These are phyloP conservation scores for Murina feae DNA, from an alignment of 2,113 vertebrate species.

Conservation along the genomic window DNA sequence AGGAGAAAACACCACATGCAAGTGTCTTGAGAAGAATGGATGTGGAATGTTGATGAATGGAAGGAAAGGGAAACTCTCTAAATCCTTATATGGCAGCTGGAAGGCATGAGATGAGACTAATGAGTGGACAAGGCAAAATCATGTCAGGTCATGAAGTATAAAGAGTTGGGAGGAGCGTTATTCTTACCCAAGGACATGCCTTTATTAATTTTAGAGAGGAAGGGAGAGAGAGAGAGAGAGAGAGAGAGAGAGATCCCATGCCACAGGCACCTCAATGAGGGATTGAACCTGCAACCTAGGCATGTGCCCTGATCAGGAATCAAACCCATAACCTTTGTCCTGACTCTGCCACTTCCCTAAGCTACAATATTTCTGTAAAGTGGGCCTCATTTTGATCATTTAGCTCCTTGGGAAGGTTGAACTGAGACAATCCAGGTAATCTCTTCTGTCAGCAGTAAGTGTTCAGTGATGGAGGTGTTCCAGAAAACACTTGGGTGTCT, in stretches of 20 bases:
- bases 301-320: no score
- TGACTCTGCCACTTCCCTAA: neutral
- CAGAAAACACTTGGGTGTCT: neutral
- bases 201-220: no score
- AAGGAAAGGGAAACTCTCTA: neutral
- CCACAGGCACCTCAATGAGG: no score
- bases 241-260: no score
- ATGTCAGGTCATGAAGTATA: neutral
- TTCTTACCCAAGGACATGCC: no score
- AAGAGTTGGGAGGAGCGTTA: neutral
- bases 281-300: no score
- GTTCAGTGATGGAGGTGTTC: neutral
- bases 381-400: neutral
- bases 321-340: neutral
- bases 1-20: neutral
- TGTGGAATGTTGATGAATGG: accelerated
- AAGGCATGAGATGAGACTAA: neutral
- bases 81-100: neutral
- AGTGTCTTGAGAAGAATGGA: neutral
- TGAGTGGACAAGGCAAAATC: neutral
- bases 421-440: neutral
- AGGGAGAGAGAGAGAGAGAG: no score
- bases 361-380: neutral
- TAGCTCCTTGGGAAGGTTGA: neutral
- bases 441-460: neutral